Percentiles rank a stretch among this genome's conserved stretches.
These are phyloP conservation scores for Steatornis caripensis DNA, from an alignment of 2,113 vertebrate species.

Conservation along the genomic window DNA sequence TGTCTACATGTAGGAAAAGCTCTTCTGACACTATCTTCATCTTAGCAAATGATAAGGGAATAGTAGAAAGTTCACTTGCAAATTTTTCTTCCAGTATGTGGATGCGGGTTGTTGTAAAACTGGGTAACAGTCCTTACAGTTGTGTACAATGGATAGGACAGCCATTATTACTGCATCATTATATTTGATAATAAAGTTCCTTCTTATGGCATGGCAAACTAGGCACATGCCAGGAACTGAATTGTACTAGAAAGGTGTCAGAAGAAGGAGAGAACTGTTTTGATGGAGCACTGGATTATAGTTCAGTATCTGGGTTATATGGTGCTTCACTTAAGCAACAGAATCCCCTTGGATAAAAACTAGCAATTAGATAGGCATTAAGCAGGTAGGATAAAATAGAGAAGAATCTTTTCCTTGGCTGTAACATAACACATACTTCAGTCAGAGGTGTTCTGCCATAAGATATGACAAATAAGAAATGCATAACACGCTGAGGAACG, in stretches of 20 bases:
- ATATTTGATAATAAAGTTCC: neutral
- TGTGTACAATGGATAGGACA: neutral
- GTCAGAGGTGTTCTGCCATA: neutral
- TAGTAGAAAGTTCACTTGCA: neutral
- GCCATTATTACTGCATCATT: neutral
- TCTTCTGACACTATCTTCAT: neutral
- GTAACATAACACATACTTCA: neutral
- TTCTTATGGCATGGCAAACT: neutral
- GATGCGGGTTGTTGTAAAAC: neutral
- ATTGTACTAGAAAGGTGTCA: neutral
- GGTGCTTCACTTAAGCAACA: neutral
- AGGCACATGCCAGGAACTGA: neutral
- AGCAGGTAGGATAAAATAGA: neutral
- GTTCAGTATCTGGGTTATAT: neutral
- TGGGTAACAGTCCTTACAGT: neutral
- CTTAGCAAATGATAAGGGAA: neutral
- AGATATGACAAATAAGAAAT: neutral
- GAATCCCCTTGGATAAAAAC: neutral
- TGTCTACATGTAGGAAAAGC: neutral
- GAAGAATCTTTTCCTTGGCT: neutral
- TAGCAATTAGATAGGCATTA: neutral
- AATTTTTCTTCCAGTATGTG: neutral
- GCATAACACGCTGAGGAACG: neutral
- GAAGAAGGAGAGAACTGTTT: neutral
- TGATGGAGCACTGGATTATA: neutral